These are phyloP conservation scores for Creontiades dilutus DNA, from an alignment of 2,888 invertebrate species.

Conservation along the genomic window DNA sequence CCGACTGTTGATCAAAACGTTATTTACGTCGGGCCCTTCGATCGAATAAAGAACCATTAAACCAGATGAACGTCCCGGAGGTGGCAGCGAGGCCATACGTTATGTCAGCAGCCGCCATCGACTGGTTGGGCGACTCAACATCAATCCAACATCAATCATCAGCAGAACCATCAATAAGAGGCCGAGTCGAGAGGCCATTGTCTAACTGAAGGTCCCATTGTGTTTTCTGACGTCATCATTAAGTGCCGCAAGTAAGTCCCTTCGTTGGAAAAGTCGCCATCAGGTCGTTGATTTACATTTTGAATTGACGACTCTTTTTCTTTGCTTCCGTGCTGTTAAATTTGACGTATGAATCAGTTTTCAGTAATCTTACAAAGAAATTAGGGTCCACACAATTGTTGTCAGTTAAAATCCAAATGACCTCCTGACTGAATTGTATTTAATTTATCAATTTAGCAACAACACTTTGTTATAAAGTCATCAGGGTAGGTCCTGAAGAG, in stretches of 20 bases:
- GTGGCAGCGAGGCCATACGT: slow-evolving; percentile 19
- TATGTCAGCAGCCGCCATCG: not conserved
- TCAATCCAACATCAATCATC: slow-evolving; percentile 23
- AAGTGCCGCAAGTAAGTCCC: slow-evolving; percentile 13
- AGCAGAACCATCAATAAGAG: slow-evolving; percentile 3
- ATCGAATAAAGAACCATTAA: not conserved
- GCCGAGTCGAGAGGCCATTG: not conserved
- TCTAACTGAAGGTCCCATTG: slow-evolving; percentile 9
- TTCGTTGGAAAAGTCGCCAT: not conserved
- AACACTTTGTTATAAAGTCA: too few relatives aligned
- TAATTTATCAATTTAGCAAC: too few relatives aligned
- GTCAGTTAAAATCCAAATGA: too few relatives aligned
- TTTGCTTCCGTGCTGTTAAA: too few relatives aligned
- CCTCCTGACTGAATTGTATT: too few relatives aligned
- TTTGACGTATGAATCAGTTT: too few relatives aligned
- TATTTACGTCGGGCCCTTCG: not conserved
- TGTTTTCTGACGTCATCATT: slow-evolving; percentile 17
- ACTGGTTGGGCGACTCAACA: not conserved
- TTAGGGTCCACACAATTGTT: too few relatives aligned
- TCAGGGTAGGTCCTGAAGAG: too few relatives aligned
- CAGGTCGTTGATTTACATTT: slow-evolving; percentile 9
- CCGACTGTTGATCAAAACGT: not conserved
- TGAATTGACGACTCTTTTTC: not conserved
- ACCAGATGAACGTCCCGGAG: not conserved
- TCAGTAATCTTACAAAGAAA: too few relatives aligned